Conservation (phyloP, 2,888 invertebrate species). For the Lysandra bellargus region DNA sequence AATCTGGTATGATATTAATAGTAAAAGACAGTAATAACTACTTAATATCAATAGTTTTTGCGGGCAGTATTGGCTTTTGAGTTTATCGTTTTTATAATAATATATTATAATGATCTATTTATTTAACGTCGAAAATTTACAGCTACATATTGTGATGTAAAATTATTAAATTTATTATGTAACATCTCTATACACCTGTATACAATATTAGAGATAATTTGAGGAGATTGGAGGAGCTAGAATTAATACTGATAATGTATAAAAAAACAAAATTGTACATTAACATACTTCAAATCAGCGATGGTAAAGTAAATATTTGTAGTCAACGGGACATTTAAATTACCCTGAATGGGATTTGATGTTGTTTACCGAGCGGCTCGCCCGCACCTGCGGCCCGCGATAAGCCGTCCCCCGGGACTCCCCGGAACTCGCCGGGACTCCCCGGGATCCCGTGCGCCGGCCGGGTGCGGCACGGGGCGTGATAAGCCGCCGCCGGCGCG, state of each 20-base stretch:
- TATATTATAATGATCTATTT: too few relatives aligned
- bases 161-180: too few relatives aligned
- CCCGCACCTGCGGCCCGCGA: constrained; percentile 46
- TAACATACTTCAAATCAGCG: not conserved
- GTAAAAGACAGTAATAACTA: not conserved
- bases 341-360: constrained; percentile 45
- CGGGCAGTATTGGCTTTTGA: too few relatives aligned
- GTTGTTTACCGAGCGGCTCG: constrained; percentile 41
- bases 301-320: not conserved
- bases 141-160: too few relatives aligned
- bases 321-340: constrained; percentile 46
- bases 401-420: constrained; percentile 47
- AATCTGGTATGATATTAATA: not conserved
- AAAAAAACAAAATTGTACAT: not conserved
- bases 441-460: not conserved
- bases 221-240: too few relatives aligned
- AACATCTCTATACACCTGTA: too few relatives aligned
- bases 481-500: constrained; percentile 30
- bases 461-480: constrained; percentile 8
- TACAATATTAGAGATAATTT: too few relatives aligned
- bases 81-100: too few relatives aligned
- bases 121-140: too few relatives aligned
- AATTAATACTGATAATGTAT: too few relatives aligned
- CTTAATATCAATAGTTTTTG: not conserved
- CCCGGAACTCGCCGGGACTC: not conserved